Percentiles rank a stretch among this genome's conserved stretches.
Conservation (phyloP, 1,140 invertebrate species). For the Danaus plexippus region DNA sequence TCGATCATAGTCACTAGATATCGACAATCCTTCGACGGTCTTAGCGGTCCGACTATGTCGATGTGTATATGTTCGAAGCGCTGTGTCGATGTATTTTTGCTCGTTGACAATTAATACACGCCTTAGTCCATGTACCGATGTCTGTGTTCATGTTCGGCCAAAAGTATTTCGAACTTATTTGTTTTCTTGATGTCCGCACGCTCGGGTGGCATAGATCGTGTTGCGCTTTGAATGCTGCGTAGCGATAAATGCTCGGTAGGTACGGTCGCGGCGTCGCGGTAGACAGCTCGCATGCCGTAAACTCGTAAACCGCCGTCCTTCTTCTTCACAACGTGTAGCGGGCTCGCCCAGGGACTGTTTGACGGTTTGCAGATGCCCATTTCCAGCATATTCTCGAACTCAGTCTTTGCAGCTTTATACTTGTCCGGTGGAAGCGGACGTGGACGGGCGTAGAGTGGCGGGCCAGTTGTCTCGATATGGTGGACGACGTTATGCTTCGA, state of each 20-base stretch:
- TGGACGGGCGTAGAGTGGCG: no score
- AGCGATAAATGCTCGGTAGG: slow-evolving; percentile 5
- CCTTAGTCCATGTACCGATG: no score
- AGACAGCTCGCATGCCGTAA: slow-evolving; percentile 8
- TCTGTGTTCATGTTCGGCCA: slow-evolving; percentile 13
- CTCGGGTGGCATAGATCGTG: slow-evolving; percentile 14
- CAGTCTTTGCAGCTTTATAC: no score
- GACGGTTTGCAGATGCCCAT: slow-evolving; percentile 11
- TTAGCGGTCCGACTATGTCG: no score
- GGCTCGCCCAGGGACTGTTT: slow-evolving; percentile 12
- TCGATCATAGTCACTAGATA: no score
- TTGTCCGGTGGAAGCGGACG: no score
- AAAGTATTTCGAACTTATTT: slow-evolving; percentile 10
- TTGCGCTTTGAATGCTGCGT: slow-evolving; percentile 13
- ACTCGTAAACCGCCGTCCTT: no score
- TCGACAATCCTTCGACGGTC: no score
- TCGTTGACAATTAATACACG: slow-evolving; percentile 10
- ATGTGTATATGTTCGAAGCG: no score
- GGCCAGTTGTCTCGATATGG: no score
- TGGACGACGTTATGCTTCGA: no score
- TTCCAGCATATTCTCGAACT: slow-evolving; percentile 11
- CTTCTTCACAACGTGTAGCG: slow-evolving; percentile 9
- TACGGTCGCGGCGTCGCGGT: slow-evolving; percentile 4
- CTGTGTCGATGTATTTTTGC: slow-evolving; percentile 14
- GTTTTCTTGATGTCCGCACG: slow-evolving; percentile 10